These are phyloP conservation scores for Altica lythri DNA, from an alignment of 2,888 invertebrate genomes.

Conservation along the genomic window DNA sequence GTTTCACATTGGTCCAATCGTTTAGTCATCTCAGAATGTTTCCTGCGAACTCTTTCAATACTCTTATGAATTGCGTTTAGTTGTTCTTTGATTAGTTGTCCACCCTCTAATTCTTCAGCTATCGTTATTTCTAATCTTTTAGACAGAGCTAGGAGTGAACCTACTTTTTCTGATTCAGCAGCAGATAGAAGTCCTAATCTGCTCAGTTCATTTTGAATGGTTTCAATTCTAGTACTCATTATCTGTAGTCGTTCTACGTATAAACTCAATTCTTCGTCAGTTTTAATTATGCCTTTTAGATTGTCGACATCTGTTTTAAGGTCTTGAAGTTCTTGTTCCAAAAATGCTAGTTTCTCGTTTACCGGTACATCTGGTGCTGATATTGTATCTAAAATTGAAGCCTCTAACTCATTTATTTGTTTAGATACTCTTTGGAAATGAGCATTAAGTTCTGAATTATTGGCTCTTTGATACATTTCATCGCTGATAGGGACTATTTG, in stretches of 20 bases:
- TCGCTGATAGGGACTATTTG: slow-evolving; percentile 82
- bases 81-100: slow-evolving; percentile 74
- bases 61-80: slow-evolving; percentile 74
- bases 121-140: slow-evolving; percentile 74
- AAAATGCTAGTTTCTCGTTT: slow-evolving; percentile 72
- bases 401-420: slow-evolving; percentile 69
- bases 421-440: slow-evolving; percentile 72
- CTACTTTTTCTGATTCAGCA: slow-evolving; percentile 76
- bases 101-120: slow-evolving; percentile 77
- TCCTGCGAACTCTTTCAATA: slow-evolving; percentile 69
- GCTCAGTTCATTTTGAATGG: slow-evolving; percentile 80
- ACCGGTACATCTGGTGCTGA: slow-evolving; percentile 75
- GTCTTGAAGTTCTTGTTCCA: slow-evolving; percentile 79
- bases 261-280: slow-evolving; percentile 79
- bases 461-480: slow-evolving; percentile 79
- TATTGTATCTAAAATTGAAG: slow-evolving; percentile 70
- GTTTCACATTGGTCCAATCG: slow-evolving; percentile 75
- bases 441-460: slow-evolving; percentile 76
- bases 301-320: slow-evolving; percentile 71
- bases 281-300: slow-evolving; percentile 79
- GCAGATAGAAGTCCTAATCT: slow-evolving; percentile 75
- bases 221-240: slow-evolving; percentile 72
- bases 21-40: slow-evolving; percentile 65
- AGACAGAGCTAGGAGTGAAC: slow-evolving; percentile 70
- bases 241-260: slow-evolving; percentile 83